Evolutionary conservation across 2,113 vertebrate species (phyloP).

Genomic region (Poeciliopsis turrubarensis): DNA sequence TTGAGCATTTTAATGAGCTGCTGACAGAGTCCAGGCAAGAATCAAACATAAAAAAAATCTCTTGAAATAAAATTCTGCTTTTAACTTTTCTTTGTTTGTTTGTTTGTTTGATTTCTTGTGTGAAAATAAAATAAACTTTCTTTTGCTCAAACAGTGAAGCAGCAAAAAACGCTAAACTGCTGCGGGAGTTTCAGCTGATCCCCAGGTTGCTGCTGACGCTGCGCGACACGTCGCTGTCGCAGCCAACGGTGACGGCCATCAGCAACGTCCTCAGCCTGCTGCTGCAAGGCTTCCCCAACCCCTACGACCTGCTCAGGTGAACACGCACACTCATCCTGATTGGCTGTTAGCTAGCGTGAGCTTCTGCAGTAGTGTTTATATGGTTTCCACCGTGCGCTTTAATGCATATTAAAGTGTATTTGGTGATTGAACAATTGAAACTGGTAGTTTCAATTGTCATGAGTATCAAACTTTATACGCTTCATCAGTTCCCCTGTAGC

Average conservation of each 20-base stretch:
- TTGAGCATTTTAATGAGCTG: slow-evolving; percentile 98
- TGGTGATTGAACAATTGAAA: too few relatives aligned
- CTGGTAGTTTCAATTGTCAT: too few relatives aligned
- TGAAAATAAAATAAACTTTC: not conserved
- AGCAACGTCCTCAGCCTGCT: slow-evolving; percentile 94
- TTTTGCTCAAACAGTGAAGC: slow-evolving; percentile 85
- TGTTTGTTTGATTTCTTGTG: not conserved
- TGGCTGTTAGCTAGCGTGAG: too few relatives aligned
- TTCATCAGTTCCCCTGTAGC: not conserved
- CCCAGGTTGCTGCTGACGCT: slow-evolving; percentile 93
- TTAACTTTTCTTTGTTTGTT: too few relatives aligned
- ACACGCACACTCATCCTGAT: not conserved
- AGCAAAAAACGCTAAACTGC: slow-evolving; percentile 92
- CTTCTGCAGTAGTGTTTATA: too few relatives aligned
- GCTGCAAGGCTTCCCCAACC: slow-evolving; percentile 94
- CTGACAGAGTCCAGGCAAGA: slow-evolving; percentile 95
- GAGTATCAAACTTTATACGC: not conserved
- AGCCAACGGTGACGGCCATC: slow-evolving; percentile 92
- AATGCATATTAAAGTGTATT: too few relatives aligned
- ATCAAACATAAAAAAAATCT: not conserved
- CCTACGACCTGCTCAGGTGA: slow-evolving; percentile 93
- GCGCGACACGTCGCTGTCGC: slow-evolving; percentile 91
- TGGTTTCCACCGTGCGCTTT: too few relatives aligned
- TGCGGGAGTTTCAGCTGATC: slow-evolving; percentile 96
- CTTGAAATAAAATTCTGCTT: not conserved